Evolutionary conservation across 1,140 invertebrate genomes (phyloP).

Genomic region (Sesamia nonagrioides): DNA sequence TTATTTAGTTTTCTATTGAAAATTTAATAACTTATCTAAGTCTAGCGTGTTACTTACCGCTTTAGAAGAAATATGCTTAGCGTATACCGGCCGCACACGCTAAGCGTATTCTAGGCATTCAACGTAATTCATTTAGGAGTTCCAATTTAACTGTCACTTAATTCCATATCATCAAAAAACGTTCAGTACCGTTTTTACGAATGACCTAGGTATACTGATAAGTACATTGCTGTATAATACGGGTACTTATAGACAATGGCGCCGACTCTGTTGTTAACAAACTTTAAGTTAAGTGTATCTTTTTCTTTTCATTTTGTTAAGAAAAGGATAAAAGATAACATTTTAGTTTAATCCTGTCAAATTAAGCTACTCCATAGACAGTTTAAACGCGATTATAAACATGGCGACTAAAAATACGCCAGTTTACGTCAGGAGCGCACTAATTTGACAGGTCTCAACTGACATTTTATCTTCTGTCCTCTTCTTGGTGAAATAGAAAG

Average conservation of each 20-base stretch:
- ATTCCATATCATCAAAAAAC: slow-evolving; percentile 33
- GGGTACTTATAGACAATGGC: slow-evolving; percentile 11
- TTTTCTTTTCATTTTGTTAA: too few species aligned
- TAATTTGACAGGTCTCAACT: too few species aligned
- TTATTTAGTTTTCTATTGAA: neutral
- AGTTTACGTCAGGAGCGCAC: too few species aligned
- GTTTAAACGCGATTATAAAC: too few species aligned
- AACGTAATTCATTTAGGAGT: slow-evolving; percentile 7
- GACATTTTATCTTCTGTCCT: too few species aligned
- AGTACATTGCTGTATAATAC: slow-evolving; percentile 16
- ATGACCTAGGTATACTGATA: neutral
- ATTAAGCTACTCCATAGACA: too few species aligned
- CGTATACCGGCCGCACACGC: slow-evolving; percentile 6
- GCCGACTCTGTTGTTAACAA: too few species aligned
- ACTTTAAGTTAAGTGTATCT: too few species aligned
- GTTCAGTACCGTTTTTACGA: slow-evolving; percentile 4
- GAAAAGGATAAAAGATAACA: too few species aligned
- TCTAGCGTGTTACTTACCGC: slow-evolving; percentile 27
- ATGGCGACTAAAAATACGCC: too few species aligned
- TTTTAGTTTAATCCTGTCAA: too few species aligned
- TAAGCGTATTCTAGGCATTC: slow-evolving; percentile 16
- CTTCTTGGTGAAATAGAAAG: too few species aligned
- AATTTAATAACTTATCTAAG: slow-evolving; percentile 30
- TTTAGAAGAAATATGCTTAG: slow-evolving; percentile 25
- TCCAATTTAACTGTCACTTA: neutral